A percentile compares a stretch with the other conserved stretches of the same genome.
phyloP scores from a whole-genome alignment of 35 echinoderm and acorn worm genomes.

The Anneissia japonica region DNA sequence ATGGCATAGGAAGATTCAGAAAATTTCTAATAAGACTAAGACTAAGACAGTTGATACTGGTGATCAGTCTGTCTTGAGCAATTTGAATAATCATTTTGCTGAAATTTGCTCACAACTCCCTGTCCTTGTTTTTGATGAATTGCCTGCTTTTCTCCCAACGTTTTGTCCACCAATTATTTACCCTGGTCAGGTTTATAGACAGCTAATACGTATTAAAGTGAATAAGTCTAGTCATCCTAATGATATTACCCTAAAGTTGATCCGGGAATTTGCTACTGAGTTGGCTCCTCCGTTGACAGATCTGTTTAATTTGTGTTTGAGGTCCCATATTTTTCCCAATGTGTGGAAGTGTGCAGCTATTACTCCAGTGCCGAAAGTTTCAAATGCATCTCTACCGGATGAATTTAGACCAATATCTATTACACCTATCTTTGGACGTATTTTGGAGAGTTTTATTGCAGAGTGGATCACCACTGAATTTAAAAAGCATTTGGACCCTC shows the following conservation, averaged over 20 bases:
- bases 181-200: not conserved
- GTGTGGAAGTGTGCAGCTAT: not conserved
- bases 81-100: not conserved
- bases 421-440: slow-evolving; percentile 15
- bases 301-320: not conserved
- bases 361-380: not conserved
- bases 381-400: not conserved
- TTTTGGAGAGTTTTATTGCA: slow-evolving; percentile 19
- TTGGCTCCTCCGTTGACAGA: not conserved
- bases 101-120: not conserved
- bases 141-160: not conserved
- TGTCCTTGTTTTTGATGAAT: not conserved
- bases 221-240: not conserved
- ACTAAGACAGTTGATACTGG: not conserved
- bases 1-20: not conserved
- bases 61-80: not conserved
- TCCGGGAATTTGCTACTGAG: not conserved
- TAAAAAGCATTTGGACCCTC: not conserved
- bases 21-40: not conserved
- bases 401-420: slow-evolving; percentile 7
- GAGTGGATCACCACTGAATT: slow-evolving; percentile 23
- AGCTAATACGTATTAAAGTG: not conserved
- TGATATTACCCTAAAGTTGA: not conserved
- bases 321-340: not conserved
- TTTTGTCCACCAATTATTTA: not conserved